A percentile compares a stretch with the other conserved stretches of the same genome.
Evolutionary conservation across 2,113 vertebrate species (phyloP).

Genomic region (Pomatostomus ruficeps): DNA sequence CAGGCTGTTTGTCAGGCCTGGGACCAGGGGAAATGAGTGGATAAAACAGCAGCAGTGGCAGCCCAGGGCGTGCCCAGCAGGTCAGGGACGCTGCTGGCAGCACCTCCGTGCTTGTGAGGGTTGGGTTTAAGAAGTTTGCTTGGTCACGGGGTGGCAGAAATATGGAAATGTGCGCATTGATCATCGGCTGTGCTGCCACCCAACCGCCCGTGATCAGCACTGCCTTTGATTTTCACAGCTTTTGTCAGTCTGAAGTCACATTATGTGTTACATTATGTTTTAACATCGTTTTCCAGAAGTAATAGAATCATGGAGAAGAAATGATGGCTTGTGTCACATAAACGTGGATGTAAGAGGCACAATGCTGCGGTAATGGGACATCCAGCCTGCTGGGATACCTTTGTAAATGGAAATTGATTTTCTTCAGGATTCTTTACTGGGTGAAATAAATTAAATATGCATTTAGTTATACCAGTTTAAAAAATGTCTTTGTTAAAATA

Average conservation of each 20-base stretch:
- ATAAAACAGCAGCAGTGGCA: not conserved
- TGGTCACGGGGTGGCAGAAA: not conserved
- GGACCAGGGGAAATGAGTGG: no score
- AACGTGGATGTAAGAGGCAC: not conserved
- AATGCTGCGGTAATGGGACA: not conserved
- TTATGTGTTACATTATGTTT: not conserved
- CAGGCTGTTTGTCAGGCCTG: not conserved
- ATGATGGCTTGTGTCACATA: slow-evolving; percentile 44
- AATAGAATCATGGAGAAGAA: slow-evolving; percentile 40
- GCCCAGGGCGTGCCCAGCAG: not conserved
- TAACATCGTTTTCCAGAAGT: slow-evolving; percentile 27
- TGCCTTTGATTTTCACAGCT: not conserved
- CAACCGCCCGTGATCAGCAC: not conserved
- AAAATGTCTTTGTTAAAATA: slow-evolving; percentile 68
- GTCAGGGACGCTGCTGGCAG: no score
- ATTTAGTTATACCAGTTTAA: slow-evolving; percentile 65
- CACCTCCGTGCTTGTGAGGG: not conserved
- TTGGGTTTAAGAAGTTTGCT: not conserved
- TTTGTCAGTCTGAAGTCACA: not conserved
- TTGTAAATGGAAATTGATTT: slow-evolving; percentile 72
- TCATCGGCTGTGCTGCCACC: not conserved
- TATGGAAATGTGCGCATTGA: not conserved
- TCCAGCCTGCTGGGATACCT: slow-evolving; percentile 12
- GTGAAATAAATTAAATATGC: slow-evolving; percentile 69
- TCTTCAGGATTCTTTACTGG: slow-evolving; percentile 42